Percentiles rank a stretch among this genome's conserved stretches.
Evolutionary conservation across 2,113 vertebrate species (phyloP).

Genomic region (Bubo scandiacus): DNA sequence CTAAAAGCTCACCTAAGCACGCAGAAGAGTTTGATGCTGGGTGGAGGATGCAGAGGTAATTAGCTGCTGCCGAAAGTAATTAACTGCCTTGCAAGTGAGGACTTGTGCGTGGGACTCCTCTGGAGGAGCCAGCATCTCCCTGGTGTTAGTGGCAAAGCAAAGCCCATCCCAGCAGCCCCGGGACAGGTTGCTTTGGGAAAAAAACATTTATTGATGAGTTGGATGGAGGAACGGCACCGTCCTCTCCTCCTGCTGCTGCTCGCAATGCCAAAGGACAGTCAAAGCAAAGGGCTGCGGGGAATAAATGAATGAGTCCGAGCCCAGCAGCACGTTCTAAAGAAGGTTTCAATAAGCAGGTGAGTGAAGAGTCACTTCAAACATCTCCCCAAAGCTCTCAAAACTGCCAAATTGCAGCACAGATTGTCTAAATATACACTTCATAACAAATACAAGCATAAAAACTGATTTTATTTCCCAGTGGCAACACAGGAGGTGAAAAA

Average conservation of each 20-base stretch:
- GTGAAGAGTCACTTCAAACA: neutral
- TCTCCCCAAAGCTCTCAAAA: rapidly evolving
- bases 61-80: neutral
- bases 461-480: slow-evolving; percentile 6
- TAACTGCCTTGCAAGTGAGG: neutral
- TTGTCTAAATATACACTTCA: neutral
- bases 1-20: neutral
- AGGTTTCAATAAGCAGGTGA: neutral
- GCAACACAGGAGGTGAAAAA: neutral
- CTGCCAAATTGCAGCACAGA: neutral
- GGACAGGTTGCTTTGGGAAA: neutral
- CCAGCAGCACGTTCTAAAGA: neutral
- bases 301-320: neutral
- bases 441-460: slow-evolving; percentile 46
- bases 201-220: rapidly evolving
- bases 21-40: neutral
- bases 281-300: rapidly evolving
- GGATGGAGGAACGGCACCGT: rapidly evolving
- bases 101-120: rapidly evolving
- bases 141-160: neutral
- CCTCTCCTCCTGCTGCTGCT: neutral
- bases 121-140: neutral
- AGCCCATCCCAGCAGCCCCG: neutral
- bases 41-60: neutral
- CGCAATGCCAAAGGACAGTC: rapidly evolving